Conservation (phyloP, 1,140 invertebrate species). For the Drosophila sp. region DNA sequence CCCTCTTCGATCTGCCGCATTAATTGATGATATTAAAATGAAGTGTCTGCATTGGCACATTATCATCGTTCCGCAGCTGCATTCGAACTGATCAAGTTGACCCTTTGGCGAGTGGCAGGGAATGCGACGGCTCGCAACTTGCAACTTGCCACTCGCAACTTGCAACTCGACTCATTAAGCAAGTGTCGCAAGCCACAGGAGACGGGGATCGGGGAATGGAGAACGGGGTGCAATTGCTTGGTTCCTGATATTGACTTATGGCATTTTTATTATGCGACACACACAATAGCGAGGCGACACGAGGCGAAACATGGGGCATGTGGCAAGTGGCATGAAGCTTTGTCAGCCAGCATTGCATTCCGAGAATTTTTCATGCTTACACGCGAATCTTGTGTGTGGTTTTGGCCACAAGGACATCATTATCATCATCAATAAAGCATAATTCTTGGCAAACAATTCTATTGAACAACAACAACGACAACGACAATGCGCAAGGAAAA, state of each 20-base stretch:
- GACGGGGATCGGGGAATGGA: not conserved
- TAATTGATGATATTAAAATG: slow-evolving; percentile 80
- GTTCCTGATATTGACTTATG: slow-evolving; percentile 78
- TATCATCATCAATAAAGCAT: slow-evolving; percentile 84
- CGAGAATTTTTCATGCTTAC: slow-evolving; percentile 78
- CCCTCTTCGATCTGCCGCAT: slow-evolving; percentile 55
- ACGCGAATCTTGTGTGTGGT: slow-evolving; percentile 30
- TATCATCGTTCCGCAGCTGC: slow-evolving; percentile 50
- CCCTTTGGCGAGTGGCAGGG: slow-evolving; percentile 25
- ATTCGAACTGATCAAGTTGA: slow-evolving; percentile 30
- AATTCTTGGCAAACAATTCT: slow-evolving; percentile 83
- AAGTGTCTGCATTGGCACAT: slow-evolving; percentile 79
- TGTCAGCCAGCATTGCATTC: slow-evolving; percentile 51
- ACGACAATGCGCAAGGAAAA: no score
- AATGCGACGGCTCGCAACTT: slow-evolving; percentile 5
- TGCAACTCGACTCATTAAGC: slow-evolving; percentile 45
- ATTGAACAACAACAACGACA: slow-evolving; percentile 74
- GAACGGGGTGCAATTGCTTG: not conserved
- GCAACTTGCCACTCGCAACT: not conserved
- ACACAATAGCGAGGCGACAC: slow-evolving; percentile 19
- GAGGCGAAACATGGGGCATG: not conserved
- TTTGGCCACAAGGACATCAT: slow-evolving; percentile 77
- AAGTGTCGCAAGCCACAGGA: slow-evolving; percentile 35
- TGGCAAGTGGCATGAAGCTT: not conserved
- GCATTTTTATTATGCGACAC: slow-evolving; percentile 75